phyloP scores from a whole-genome alignment of 2,888 invertebrate species.

The Mesorhabditis spiculigera region DNA sequence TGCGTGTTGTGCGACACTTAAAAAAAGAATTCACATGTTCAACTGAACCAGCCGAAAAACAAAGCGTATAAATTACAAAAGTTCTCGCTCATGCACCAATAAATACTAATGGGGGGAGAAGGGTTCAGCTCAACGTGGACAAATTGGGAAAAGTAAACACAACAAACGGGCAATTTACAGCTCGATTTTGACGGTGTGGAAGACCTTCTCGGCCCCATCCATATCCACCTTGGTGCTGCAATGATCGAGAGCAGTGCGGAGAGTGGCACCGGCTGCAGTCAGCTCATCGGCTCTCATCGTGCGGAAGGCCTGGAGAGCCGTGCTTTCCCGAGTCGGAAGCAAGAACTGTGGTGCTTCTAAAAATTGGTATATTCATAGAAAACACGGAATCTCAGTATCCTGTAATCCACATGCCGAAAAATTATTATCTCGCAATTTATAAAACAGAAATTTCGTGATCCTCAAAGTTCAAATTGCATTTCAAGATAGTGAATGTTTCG shows the following conservation, averaged over 20 bases:
- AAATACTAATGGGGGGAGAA: no score
- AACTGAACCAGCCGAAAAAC: no score
- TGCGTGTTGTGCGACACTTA: no score
- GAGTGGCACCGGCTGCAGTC: background rate
- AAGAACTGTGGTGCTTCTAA: constrained; percentile 2
- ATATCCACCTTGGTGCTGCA: background rate
- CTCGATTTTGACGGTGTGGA: background rate
- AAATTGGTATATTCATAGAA: background rate
- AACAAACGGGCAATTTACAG: background rate
- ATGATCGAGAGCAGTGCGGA: constrained; percentile 1
- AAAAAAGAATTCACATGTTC: no score
- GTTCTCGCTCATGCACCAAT: no score
- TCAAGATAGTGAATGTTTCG: no score
- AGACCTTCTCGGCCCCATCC: background rate
- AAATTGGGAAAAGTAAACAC: no score
- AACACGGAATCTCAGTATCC: background rate
- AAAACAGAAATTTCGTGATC: no score
- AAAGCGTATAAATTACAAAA: no score
- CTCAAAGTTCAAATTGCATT: no score
- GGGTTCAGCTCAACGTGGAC: no score
- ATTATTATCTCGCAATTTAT: no score
- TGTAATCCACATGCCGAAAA: background rate
- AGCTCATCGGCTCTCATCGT: constrained; percentile 4
- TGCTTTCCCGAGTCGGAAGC: background rate
- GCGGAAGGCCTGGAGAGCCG: constrained; percentile 2